A percentile compares a stretch with the other conserved stretches of the same genome.
Evolutionary conservation across 1,140 invertebrate genomes (phyloP).

Genomic region (Aricia agestis): DNA sequence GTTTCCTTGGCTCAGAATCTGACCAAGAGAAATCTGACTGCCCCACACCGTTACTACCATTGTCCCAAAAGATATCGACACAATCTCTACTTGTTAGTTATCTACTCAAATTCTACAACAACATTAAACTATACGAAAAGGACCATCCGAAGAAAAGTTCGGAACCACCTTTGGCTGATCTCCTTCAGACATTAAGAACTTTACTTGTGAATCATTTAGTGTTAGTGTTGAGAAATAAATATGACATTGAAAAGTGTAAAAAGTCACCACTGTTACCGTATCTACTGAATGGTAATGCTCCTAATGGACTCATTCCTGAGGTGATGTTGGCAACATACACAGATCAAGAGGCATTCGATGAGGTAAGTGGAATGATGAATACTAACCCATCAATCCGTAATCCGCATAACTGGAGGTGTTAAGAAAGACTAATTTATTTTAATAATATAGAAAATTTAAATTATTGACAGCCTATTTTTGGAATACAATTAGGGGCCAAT

Average conservation of each 20-base stretch:
- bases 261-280: constrained; percentile 66
- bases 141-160: constrained; percentile 84
- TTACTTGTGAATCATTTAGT: constrained; percentile 67
- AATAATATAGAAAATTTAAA: too few relatives aligned
- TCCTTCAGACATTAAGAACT: constrained; percentile 60
- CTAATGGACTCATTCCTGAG: constrained; percentile 65
- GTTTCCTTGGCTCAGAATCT: constrained; percentile 47
- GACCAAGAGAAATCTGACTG: constrained; percentile 56
- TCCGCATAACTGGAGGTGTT: too few relatives aligned
- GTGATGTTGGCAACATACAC: constrained; percentile 58
- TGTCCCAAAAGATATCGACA: constrained; percentile 57
- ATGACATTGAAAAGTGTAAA: constrained; percentile 55
- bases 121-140: constrained; percentile 81
- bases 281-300: constrained; percentile 59
- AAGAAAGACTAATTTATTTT: too few relatives aligned
- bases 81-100: constrained; percentile 77
- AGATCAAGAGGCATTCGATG: constrained; percentile 63
- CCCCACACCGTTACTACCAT: constrained; percentile 53
- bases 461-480: too few relatives aligned
- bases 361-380: constrained; percentile 35
- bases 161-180: constrained; percentile 73
- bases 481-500: too few relatives aligned
- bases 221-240: constrained; percentile 59
- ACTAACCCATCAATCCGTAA: too few relatives aligned
- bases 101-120: constrained; percentile 81